Conservation (phyloP, 2,888 invertebrate species). For the Drosophila pegasa region DNA sequence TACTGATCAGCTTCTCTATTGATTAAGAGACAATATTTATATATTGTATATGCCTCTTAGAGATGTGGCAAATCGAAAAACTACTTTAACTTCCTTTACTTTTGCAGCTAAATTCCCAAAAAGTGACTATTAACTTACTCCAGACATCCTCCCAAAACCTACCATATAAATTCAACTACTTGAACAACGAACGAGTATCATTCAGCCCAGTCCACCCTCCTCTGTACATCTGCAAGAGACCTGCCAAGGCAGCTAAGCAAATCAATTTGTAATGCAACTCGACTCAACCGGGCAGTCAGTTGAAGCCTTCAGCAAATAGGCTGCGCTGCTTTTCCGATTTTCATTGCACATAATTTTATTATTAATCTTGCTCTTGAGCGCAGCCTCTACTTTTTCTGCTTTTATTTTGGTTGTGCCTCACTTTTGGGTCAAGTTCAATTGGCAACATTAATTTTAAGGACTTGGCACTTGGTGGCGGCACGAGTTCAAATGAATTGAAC, state of each 20-base stretch:
- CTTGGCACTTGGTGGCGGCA: constrained; percentile 57
- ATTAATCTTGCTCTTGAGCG: constrained; percentile 21
- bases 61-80: no score
- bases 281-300: constrained; percentile 15
- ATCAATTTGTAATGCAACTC: constrained; percentile 44
- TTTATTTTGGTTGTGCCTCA: not conserved
- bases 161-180: not conserved
- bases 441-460: constrained; percentile 76
- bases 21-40: no score
- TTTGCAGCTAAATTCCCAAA: no score
- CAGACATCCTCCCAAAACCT: not conserved
- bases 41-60: no score
- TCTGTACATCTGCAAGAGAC: not conserved
- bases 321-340: constrained; percentile 8
- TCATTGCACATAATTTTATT: constrained; percentile 10
- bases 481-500: constrained; percentile 67
- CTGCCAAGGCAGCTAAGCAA: constrained; percentile 17
- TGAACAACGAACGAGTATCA: not conserved
- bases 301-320: constrained; percentile 9
- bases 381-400: constrained; percentile 11
- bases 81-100: no score
- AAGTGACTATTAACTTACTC: no score
- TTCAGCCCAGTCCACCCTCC: not conserved
- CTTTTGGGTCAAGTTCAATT: constrained; percentile 77
- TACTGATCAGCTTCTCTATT: no score